Evolutionary conservation across 2,888 invertebrate genomes (phyloP), one percentile per base, ranked within the genome.

Genomic region (Macaria liturata): DNA sequence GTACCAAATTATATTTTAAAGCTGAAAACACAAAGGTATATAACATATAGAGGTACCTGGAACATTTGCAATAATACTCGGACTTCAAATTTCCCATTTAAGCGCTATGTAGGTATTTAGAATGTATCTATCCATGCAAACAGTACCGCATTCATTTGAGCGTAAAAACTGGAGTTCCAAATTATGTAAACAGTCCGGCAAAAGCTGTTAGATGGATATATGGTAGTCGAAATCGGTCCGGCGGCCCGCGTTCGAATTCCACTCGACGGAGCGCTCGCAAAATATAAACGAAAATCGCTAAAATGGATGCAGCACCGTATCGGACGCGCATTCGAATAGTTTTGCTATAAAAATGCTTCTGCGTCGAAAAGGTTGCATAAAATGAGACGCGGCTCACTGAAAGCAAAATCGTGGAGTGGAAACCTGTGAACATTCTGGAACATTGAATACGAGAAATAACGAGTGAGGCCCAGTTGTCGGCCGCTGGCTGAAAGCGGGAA

Each of bases 401-500:
- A 79, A 80, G 78, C 76, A 71, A 78, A 80, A 78, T 79, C 70
- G 74, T 68, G 70, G 67, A 77, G 74, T 80, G 81, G 76, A 81
- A 83, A 76, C 75, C 74, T 76, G 79, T 76, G 75, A 76, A 79
- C 71, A 74, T 78, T 80, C 77, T 75, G 77, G 74, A 71, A 77
- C 77, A 82, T 78, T 81, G 79, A 81, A 81, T 81, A 69, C 69
- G 73, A 71, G 75, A 72, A 76, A 76, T 78, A 80, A 76, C 77
- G 73, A 78, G 71, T 69, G 73, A 69, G 66, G 65, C 69, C 60
- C 71, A 67, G 76, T 67, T 66, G 66, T 63, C 64, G 61, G 62
- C 62, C 68, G 64, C 60, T 44, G 45, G 9, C 52, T 63, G 64
- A 59, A 63, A 58, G 54, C 52, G 37, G 57, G 59, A 59, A 58